phyloP scores from a whole-genome alignment of 2,888 invertebrate genomes.

The Caenorhabditis panamensis region DNA sequence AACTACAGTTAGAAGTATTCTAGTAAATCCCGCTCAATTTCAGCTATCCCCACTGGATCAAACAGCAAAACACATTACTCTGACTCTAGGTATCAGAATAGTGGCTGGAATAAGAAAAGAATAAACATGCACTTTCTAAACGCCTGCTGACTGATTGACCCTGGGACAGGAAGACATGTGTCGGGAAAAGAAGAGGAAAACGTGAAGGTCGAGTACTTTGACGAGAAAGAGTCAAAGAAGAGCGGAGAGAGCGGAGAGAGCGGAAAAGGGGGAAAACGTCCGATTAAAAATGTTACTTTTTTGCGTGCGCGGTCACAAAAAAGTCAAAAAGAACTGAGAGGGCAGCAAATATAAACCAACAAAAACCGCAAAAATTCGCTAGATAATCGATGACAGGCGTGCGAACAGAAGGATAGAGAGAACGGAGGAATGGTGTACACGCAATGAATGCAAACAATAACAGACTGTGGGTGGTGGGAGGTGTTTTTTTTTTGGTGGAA shows the following conservation, averaged over 20 bases:
- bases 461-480: not conserved
- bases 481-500: not conserved
- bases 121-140: not conserved
- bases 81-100: not conserved
- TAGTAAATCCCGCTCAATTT: too few relatives aligned
- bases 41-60: too few relatives aligned
- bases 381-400: too few relatives aligned
- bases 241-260: not conserved
- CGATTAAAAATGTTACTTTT: too few relatives aligned
- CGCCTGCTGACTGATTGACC: not conserved
- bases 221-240: not conserved
- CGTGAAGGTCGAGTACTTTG: constrained; percentile 15
- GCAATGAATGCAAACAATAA: not conserved
- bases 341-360: too few relatives aligned
- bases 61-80: too few relatives aligned
- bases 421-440: too few relatives aligned
- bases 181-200: not conserved
- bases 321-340: too few relatives aligned
- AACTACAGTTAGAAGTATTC: too few relatives aligned
- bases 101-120: not conserved
- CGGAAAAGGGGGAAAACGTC: not conserved
- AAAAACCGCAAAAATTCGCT: too few relatives aligned
- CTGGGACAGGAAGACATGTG: not conserved
- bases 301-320: too few relatives aligned
- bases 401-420: not conserved